A percentile compares a stretch with the other conserved stretches of the same genome.
These are phyloP conservation scores for Oplegnathus fasciatus DNA, from an alignment of 2,113 vertebrate species.

Conservation along the genomic window DNA sequence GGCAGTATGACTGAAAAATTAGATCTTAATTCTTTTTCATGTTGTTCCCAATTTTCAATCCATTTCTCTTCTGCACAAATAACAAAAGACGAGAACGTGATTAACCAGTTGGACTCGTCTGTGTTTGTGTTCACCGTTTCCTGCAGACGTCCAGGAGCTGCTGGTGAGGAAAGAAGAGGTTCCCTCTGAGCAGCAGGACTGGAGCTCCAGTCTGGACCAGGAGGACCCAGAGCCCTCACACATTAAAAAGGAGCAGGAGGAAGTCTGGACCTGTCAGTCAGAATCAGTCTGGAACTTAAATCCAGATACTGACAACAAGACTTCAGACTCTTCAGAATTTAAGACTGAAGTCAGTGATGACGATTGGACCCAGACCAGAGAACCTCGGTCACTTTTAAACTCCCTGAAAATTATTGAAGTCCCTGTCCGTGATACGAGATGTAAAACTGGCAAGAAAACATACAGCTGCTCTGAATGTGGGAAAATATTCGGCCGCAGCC, in stretches of 20 bases:
- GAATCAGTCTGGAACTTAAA: not conserved
- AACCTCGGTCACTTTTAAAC: not conserved
- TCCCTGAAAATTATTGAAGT: not conserved
- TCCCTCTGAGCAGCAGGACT: not conserved
- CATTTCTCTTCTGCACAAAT: too few relatives aligned
- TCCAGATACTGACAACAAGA: not conserved
- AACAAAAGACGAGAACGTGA: not conserved
- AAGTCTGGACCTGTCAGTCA: not conserved
- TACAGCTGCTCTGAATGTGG: constrained; percentile 40
- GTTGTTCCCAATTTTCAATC: too few relatives aligned
- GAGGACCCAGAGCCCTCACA: not conserved
- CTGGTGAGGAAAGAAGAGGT: not conserved
- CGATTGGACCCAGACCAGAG: not conserved
- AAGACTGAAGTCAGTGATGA: not conserved
- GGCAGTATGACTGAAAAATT: too few relatives aligned
- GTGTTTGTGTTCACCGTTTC: not conserved
- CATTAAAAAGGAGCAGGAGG: constrained; percentile 49
- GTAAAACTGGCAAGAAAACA: not conserved
- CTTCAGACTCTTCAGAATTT: not conserved
- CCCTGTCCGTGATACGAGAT: not conserved
- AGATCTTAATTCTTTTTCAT: too few relatives aligned
- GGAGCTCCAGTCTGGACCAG: not conserved
- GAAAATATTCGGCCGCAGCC: constrained; percentile 3
- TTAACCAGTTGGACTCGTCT: not conserved
- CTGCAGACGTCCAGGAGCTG: constrained; percentile 4